Evolutionary conservation across 2,888 invertebrate genomes (phyloP).

Genomic region (Priocnemis perturbator): DNA sequence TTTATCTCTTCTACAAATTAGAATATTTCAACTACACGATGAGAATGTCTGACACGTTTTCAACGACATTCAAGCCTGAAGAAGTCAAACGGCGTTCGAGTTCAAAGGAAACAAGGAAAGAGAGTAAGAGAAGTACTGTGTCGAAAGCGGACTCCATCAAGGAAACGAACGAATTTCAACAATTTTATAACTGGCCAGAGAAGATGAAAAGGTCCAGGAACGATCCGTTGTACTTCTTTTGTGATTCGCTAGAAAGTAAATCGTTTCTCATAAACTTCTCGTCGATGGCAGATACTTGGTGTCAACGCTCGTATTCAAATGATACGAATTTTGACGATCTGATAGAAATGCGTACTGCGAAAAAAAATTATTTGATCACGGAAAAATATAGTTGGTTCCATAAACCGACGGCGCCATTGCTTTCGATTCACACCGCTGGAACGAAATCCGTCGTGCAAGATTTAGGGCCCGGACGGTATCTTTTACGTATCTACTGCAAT

Average conservation of each 20-base stretch:
- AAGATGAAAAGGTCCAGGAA: slow-evolving; percentile 39
- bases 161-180: slow-evolving; percentile 20
- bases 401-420: slow-evolving; percentile 5
- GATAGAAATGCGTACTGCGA: background rate
- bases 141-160: background rate
- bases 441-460: slow-evolving; percentile 54
- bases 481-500: slow-evolving; percentile 50
- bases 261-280: slow-evolving; percentile 55
- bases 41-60: slow-evolving; percentile 31
- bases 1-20: slow-evolving; percentile 56
- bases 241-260: slow-evolving; percentile 54
- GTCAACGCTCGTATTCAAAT: background rate
- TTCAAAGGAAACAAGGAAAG: slow-evolving; percentile 17
- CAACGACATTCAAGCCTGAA: slow-evolving; percentile 8
- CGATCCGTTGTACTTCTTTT: slow-evolving; percentile 59
- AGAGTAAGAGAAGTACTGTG: slow-evolving; percentile 29
- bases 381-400: slow-evolving; percentile 52
- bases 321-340: background rate
- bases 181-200: slow-evolving; percentile 31
- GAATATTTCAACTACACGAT: slow-evolving; percentile 50
- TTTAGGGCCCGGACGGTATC: slow-evolving; percentile 55
- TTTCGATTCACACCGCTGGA: slow-evolving; percentile 38
- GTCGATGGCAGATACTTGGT: slow-evolving; percentile 12
- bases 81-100: slow-evolving; percentile 12
- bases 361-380: slow-evolving; percentile 36